These are phyloP conservation scores for Fulica atra DNA, from an alignment of 2,113 vertebrate species.

Conservation along the genomic window DNA sequence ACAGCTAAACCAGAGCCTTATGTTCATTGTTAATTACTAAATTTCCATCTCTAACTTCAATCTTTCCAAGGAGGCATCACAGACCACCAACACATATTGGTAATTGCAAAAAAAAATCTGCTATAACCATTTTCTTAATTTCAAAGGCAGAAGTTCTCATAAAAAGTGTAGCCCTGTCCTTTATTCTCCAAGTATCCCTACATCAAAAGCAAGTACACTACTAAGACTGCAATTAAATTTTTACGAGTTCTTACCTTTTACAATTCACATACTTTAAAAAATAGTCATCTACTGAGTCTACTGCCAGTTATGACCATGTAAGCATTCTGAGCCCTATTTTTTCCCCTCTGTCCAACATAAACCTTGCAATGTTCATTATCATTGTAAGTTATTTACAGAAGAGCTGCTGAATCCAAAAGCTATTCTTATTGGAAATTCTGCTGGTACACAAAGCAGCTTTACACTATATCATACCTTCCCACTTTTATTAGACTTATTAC, in stretches of 20 bases:
- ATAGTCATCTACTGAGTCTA: not conserved
- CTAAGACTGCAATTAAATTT: not conserved
- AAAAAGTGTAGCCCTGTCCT: not conserved
- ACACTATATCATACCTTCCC: slow-evolving; percentile 1
- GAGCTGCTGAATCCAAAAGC: not conserved
- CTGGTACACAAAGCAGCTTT: slow-evolving; percentile 13
- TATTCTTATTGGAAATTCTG: not conserved
- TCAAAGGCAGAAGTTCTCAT: not conserved
- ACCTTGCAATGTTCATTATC: not conserved
- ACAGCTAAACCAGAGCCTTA: not conserved
- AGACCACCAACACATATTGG: not conserved
- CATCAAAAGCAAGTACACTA: not conserved
- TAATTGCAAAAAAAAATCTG: not conserved
- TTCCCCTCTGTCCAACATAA: not conserved
- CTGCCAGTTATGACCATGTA: not conserved
- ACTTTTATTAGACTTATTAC: slow-evolving; percentile 44
- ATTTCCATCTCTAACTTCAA: not conserved
- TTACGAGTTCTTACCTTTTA: not conserved
- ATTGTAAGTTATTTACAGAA: slow-evolving; percentile 2
- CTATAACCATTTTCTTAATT: not conserved
- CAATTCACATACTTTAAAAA: not conserved
- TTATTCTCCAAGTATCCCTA: not conserved
- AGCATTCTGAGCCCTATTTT: not conserved
- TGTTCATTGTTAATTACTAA: not conserved
- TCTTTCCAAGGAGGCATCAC: not conserved